Conservation (phyloP, 2,888 invertebrate genomes). For the Gymnoscelis rufifasciata region DNA sequence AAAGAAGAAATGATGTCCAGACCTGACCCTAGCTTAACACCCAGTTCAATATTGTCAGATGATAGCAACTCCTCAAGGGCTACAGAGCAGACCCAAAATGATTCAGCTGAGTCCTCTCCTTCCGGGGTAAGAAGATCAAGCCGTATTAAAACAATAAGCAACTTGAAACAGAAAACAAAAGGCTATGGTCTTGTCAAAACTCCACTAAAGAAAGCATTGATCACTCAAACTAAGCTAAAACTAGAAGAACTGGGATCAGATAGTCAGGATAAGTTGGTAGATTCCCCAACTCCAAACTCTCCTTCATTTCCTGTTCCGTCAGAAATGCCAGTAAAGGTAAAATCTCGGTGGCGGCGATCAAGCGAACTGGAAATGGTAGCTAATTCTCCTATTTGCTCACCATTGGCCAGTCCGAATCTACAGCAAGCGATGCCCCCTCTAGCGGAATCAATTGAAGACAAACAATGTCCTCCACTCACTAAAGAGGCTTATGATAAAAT, state of each 20-base stretch:
- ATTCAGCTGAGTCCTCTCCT: slow-evolving; percentile 72
- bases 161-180: slow-evolving; percentile 82
- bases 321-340: slow-evolving; percentile 87
- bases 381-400: slow-evolving; percentile 60
- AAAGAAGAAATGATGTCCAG: slow-evolving; percentile 51
- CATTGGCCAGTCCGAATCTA: slow-evolving; percentile 60
- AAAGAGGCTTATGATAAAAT: slow-evolving; percentile 73
- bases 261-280: slow-evolving; percentile 62
- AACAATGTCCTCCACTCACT: slow-evolving; percentile 47
- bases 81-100: slow-evolving; percentile 62
- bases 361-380: slow-evolving; percentile 85
- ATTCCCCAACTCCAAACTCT: slow-evolving; percentile 55
- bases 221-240: slow-evolving; percentile 74
- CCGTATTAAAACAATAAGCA: slow-evolving; percentile 86
- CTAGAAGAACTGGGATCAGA: slow-evolving; percentile 80
- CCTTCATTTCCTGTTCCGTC: slow-evolving; percentile 68
- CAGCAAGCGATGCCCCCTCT: slow-evolving; percentile 48
- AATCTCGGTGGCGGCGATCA: slow-evolving; percentile 87
- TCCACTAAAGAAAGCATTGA: slow-evolving; percentile 68
- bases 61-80: slow-evolving; percentile 68
- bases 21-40: slow-evolving; percentile 69
- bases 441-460: slow-evolving; percentile 44
- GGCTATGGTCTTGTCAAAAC: slow-evolving; percentile 82
- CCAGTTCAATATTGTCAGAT: slow-evolving; percentile 68
- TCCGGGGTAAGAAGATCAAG: slow-evolving; percentile 84